Evolutionary conservation across 1,140 invertebrate genomes (phyloP), one percentile per base, ranked within the genome.

Genomic region (Drosophila pruinosa): DNA sequence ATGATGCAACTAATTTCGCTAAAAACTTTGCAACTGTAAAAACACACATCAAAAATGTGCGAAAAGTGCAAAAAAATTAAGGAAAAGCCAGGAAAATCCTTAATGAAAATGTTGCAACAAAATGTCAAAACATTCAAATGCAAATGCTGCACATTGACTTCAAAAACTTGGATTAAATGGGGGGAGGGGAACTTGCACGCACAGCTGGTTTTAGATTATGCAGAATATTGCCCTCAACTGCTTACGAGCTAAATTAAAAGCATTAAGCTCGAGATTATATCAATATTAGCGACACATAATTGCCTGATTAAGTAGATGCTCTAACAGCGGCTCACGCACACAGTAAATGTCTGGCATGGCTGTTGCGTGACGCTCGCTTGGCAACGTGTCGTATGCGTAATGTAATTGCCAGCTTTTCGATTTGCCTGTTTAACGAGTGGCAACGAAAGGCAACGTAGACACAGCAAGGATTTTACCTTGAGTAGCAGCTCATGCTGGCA

Each of bases 181-280:
- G 12, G 6, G 6, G 14, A 41, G 14, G 15, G 15, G 19, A 4
- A 28, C 4, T 14, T 45, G 15, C 2, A 24, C 22, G 8, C 58
- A 24, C 58, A 48, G 12, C 12, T 61, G n/a, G n/a, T 28, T 36
- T 48, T 12, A 12, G 21, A 47, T 7, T 50, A 43, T 72, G 38
- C 41, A 28, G 19, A 57, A 72, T 65, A 43, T 61, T 36, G 39
- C 43, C 17, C 24, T 64, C 48, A 48, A 39, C 34, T 58, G 67
- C 63, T 69, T 58, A 76, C 50, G 68, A 69, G 68, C 41, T 43
- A 85, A 86, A 85, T 85, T 71, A 77, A 85, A 85, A 75, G 73
- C 81, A 81, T 85, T 80, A 80, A 64, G 69, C 73, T 71, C 34
- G 10, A 81, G 81, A 80, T 86, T 86, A 85, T 77, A 81, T 65